phyloP scores from a whole-genome alignment of 37 sponge, comb jelly and placozoan genomes.

The Tethya wilhelma region DNA sequence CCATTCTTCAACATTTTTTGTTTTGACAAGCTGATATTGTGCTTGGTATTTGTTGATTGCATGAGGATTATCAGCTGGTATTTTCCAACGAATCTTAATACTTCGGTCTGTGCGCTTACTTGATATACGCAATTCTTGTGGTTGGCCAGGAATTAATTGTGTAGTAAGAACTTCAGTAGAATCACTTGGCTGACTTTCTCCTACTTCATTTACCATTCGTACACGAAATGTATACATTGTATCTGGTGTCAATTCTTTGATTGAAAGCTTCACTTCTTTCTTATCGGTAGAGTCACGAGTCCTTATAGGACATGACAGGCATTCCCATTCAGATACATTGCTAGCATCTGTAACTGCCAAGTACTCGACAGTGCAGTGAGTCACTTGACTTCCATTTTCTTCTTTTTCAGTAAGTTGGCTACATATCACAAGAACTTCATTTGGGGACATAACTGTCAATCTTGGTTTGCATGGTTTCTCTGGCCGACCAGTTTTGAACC shows the following conservation, averaged over 20 bases:
- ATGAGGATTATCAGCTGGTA: background rate
- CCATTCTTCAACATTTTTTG: no score
- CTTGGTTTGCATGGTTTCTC: background rate
- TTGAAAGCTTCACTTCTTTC: background rate
- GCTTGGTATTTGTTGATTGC: background rate
- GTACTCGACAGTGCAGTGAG: background rate
- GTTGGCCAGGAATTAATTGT: background rate
- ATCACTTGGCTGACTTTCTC: background rate
- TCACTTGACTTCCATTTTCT: conserved; percentile 12
- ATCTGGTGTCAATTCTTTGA: background rate
- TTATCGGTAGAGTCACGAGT: no score
- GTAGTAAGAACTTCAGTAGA: background rate
- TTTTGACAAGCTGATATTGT: background rate
- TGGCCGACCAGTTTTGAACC: conserved; percentile 1
- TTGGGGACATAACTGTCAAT: background rate
- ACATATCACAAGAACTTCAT: background rate
- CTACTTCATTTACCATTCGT: background rate
- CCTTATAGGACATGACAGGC: background rate
- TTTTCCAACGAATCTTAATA: background rate
- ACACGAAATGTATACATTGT: background rate
- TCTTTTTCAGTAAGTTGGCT: background rate
- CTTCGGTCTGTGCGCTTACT: background rate
- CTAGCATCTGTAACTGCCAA: background rate
- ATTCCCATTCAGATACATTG: background rate
- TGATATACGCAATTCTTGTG: conserved; percentile 2